Evolutionary conservation across 2,888 invertebrate genomes (phyloP).

Genomic region (Cinara cedri): DNA sequence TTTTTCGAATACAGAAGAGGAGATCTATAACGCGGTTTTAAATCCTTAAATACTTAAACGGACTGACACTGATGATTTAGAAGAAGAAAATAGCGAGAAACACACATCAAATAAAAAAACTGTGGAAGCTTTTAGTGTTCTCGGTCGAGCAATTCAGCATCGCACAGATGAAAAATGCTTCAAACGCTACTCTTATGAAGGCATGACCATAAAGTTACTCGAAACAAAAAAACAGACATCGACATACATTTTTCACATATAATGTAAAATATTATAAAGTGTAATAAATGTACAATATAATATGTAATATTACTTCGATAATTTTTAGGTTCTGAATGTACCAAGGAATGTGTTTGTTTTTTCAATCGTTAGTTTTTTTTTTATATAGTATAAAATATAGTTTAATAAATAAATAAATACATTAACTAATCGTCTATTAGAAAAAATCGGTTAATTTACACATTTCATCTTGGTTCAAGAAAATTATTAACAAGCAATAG

Average conservation of each 20-base stretch:
- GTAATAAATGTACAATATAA: background rate
- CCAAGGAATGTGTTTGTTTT: no score
- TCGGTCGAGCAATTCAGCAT: background rate
- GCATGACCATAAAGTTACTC: no score
- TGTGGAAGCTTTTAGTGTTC: background rate
- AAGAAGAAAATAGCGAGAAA: background rate
- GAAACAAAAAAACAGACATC: background rate
- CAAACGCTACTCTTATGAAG: background rate
- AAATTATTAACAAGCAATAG: background rate
- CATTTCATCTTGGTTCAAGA: background rate
- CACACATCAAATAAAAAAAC: background rate
- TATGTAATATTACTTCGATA: background rate
- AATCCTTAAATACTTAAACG: background rate
- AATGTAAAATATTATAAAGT: background rate
- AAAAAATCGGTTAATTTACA: background rate
- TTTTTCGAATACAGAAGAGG: no score
- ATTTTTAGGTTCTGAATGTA: no score
- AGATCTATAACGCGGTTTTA: background rate
- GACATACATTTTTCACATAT: background rate
- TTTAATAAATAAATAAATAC: background rate
- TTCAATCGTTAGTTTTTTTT: no score
- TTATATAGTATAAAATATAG: no score
- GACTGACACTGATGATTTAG: background rate
- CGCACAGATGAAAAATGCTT: background rate
- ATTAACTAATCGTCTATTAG: background rate